A percentile compares a stretch with the other conserved stretches of the same genome.
Conservation (phyloP, 2,113 vertebrate genomes). For the Lasiurus cinereus region DNA sequence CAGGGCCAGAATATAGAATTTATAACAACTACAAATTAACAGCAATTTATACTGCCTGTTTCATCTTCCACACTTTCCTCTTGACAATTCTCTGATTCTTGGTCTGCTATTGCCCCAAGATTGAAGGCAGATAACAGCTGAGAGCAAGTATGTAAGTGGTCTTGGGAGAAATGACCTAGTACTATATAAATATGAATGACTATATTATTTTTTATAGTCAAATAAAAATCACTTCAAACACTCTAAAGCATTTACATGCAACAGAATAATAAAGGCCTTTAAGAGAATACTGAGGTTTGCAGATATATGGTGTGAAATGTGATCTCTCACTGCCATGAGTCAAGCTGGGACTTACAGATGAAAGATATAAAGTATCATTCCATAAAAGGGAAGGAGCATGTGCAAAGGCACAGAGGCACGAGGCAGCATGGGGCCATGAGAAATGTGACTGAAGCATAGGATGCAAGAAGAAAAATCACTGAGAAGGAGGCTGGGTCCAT, state of each 20-base stretch:
- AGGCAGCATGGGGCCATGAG: background rate
- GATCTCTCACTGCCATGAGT: background rate
- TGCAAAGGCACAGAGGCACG: background rate
- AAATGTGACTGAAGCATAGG: background rate
- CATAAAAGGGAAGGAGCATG: background rate
- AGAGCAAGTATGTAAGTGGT: background rate
- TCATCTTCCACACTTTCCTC: slow-evolving; percentile 2
- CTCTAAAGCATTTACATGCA: slow-evolving; percentile 24
- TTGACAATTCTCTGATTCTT: slow-evolving; percentile 30
- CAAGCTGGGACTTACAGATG: slow-evolving; percentile 12
- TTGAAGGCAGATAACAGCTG: background rate
- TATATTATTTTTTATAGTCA: slow-evolving; percentile 56
- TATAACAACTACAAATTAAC: background rate
- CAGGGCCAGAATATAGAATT: slow-evolving; percentile 37
- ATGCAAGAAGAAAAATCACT: background rate
- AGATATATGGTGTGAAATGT: background rate
- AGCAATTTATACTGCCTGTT: background rate
- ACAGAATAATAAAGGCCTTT: background rate
- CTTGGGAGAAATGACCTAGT: slow-evolving; percentile 13
- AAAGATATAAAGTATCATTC: background rate
- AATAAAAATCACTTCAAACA: slow-evolving; percentile 49
- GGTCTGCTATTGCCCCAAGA: background rate
- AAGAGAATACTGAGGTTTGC: background rate
- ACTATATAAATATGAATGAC: slow-evolving; percentile 14
- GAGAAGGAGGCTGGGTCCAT: background rate